These are phyloP conservation scores for Catajapyx aquilonaris DNA, from an alignment of 1,140 invertebrate genomes.

Conservation along the genomic window DNA sequence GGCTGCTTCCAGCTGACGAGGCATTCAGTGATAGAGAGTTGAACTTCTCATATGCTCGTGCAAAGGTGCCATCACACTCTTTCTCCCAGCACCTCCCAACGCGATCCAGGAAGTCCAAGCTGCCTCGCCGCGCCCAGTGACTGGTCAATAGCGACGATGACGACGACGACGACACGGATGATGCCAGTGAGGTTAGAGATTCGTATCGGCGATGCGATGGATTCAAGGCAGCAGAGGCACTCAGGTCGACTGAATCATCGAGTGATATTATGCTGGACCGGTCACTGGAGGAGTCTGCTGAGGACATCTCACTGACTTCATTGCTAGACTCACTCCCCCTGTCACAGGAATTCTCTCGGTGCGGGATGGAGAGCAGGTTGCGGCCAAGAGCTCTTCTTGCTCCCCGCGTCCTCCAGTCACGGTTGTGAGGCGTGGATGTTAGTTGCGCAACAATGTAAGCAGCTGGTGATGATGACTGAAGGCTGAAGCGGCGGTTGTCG, in stretches of 20 bases:
- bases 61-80: conserved; percentile 1
- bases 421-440: too few relatives aligned
- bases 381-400: too few relatives aligned
- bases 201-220: neutral
- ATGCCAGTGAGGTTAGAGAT: neutral
- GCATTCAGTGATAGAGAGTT: neutral
- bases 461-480: too few relatives aligned
- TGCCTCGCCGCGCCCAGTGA: neutral
- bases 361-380: too few relatives aligned
- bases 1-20: neutral
- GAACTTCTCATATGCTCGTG: neutral
- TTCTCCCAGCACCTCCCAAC: neutral
- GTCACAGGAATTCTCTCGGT: too few relatives aligned
- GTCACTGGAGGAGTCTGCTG: conserved; percentile 31
- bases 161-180: neutral
- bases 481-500: too few relatives aligned
- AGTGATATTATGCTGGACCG: conserved; percentile 30
- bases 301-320: conserved; percentile 31
- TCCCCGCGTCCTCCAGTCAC: too few relatives aligned
- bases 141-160: neutral
- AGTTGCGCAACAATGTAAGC: too few relatives aligned
- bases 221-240: neutral
- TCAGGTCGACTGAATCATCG: conserved; percentile 26
- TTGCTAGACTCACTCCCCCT: conserved; percentile 28
- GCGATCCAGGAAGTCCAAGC: neutral